Conservation (phyloP, 53 echinoderm and acorn worm species). For the Antedon mediterranea region DNA sequence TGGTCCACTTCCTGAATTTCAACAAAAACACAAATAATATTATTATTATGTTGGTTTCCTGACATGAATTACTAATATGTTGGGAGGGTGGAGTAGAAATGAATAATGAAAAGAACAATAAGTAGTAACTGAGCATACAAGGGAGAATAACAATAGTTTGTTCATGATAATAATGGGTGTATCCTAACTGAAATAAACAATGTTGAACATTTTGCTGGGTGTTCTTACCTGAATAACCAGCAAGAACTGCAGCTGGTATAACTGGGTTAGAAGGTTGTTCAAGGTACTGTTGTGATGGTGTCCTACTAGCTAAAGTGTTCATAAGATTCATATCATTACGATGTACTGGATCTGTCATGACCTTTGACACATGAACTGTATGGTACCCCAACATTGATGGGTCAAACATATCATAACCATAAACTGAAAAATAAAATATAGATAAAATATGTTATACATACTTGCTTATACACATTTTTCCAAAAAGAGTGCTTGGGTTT, state of each 20-base stretch:
- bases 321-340: slow-evolving; percentile 37
- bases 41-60: too few species aligned
- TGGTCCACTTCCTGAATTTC: slow-evolving; percentile 73
- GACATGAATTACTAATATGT: too few species aligned
- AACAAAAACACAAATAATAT: neutral
- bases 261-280: slow-evolving; percentile 62
- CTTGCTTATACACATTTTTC: neutral
- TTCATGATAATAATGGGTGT: too few species aligned
- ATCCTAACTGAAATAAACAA: too few species aligned
- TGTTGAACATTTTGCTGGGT: too few species aligned
- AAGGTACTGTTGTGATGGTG: slow-evolving; percentile 25
- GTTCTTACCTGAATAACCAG: slow-evolving; percentile 96
- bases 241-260: slow-evolving; percentile 92
- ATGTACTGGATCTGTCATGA: slow-evolving; percentile 54
- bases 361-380: slow-evolving; percentile 58
- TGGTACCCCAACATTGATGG: slow-evolving; percentile 21
- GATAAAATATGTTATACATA: neutral
- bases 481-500: too few species aligned
- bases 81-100: too few species aligned
- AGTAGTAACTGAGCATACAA: too few species aligned
- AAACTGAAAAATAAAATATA: neutral
- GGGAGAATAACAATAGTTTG: too few species aligned
- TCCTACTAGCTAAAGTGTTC: slow-evolving; percentile 31
- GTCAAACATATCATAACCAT: slow-evolving; percentile 55
- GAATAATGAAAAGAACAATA: too few species aligned